Evolutionary conservation across 2,113 vertebrate species (phyloP).

Genomic region (Mola mola): DNA sequence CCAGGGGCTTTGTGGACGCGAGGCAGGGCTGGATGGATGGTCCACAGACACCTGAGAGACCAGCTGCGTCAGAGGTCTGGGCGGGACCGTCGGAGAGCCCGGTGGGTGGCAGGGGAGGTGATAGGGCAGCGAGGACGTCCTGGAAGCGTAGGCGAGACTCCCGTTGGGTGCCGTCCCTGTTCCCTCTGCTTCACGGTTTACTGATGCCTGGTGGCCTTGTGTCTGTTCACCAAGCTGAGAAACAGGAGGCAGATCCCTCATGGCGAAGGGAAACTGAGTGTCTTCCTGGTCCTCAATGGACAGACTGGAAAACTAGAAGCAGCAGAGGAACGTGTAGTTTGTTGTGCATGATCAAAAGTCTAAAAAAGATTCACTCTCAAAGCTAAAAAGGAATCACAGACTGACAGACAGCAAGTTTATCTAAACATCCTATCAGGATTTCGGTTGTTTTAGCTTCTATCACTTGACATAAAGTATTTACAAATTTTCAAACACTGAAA

Average conservation of each 20-base stretch:
- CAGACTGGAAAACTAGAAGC: constrained; percentile 60
- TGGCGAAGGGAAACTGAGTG: constrained; percentile 58
- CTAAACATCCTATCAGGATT: too few relatives aligned
- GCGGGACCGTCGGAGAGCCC: constrained; percentile 37
- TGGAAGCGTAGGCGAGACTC: constrained; percentile 27
- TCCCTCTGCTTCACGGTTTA: constrained; percentile 5
- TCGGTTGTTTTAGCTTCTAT: too few relatives aligned
- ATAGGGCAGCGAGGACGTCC: constrained; percentile 21
- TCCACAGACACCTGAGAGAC: constrained; percentile 64
- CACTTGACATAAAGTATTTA: too few relatives aligned
- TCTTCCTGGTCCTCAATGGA: constrained; percentile 66
- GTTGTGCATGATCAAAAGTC: neutral
- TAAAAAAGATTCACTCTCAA: too few relatives aligned
- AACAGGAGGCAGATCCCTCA: constrained; percentile 59
- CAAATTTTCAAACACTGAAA: too few relatives aligned
- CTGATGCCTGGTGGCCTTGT: neutral
- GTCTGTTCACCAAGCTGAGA: constrained; percentile 3
- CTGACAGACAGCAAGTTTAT: too few relatives aligned
- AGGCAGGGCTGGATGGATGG: constrained; percentile 56
- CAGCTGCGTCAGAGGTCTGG: constrained; percentile 43
- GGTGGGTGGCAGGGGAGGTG: neutral
- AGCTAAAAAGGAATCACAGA: too few relatives aligned
- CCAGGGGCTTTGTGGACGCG: constrained; percentile 69
- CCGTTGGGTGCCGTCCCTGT: constrained; percentile 15
- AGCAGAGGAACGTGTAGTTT: constrained; percentile 2